Conservation (phyloP, 1,140 invertebrate species). For the Bombus difficillimus region DNA sequence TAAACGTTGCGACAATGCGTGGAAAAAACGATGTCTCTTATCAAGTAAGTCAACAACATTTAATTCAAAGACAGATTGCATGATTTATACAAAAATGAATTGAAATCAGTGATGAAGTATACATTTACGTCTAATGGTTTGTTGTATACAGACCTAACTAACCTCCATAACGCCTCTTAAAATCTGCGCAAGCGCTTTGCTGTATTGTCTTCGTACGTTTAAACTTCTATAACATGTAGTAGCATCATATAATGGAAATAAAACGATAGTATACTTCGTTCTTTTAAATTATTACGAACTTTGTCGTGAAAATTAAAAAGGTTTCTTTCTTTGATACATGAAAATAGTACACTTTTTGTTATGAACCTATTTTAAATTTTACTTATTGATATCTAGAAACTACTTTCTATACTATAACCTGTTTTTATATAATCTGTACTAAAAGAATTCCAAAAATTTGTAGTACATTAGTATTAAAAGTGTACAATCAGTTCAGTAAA, state of each 20-base stretch:
- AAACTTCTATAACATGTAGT: not conserved
- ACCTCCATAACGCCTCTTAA: not conserved
- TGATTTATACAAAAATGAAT: not conserved
- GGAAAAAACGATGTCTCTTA: constrained; percentile 82
- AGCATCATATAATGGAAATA: too few relatives aligned
- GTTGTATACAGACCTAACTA: constrained; percentile 32
- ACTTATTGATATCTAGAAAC: too few relatives aligned
- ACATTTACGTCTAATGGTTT: not conserved
- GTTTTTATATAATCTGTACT: too few relatives aligned
- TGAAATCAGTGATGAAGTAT: not conserved
- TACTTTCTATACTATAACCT: too few relatives aligned
- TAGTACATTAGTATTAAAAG: too few relatives aligned
- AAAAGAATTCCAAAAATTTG: not conserved
- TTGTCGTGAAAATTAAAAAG: not conserved
- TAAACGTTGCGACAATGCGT: constrained; percentile 84
- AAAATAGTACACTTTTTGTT: not conserved
- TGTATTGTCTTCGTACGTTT: not conserved
- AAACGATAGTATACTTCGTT: not conserved
- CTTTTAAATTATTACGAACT: not conserved
- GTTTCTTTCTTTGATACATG: not conserved
- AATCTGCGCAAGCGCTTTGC: not conserved
- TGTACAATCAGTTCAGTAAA: not conserved
- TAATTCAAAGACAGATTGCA: not conserved
- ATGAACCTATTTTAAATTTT: too few relatives aligned
- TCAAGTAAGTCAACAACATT: constrained; percentile 82